A percentile compares a stretch with the other conserved stretches of the same genome.
Conservation (phyloP, 2,797 vertebrate genomes). For the Alauda arvensis region DNA sequence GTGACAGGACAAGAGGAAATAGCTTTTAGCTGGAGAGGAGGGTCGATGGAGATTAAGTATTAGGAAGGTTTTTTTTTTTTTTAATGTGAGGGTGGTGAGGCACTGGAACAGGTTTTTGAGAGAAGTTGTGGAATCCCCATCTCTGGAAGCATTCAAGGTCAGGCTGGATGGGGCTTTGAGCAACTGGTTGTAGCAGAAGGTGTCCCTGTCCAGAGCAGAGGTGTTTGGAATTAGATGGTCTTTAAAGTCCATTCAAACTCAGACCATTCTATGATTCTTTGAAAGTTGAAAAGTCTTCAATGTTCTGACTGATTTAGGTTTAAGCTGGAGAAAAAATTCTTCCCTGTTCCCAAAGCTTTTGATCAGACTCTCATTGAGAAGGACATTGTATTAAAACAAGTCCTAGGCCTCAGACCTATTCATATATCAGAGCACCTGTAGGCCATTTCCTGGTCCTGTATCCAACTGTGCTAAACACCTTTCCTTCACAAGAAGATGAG, state of each 20-base stretch:
- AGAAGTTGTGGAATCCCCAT: neutral
- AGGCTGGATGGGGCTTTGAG: neutral
- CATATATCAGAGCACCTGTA: neutral
- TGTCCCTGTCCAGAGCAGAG: neutral
- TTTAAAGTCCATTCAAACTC: neutral
- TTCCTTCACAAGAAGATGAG: neutral
- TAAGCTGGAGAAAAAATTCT: neutral
- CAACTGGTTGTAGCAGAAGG: accelerated
- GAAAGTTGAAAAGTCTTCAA: neutral
- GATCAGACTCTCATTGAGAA: neutral
- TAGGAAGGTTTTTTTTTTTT: neutral
- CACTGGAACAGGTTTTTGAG: neutral
- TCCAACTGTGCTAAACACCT: neutral
- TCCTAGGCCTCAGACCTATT: neutral
- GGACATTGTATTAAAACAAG: neutral
- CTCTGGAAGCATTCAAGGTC: neutral
- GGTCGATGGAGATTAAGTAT: accelerated
- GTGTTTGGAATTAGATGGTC: neutral
- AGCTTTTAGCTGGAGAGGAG: neutral
- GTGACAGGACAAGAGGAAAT: neutral
- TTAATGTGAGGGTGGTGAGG: neutral
- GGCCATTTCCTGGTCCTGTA: neutral
- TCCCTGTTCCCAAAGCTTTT: neutral
- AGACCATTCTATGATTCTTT: neutral
- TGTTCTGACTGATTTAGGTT: neutral